Conservation (phyloP, 2,797 vertebrate species). For the Gorsachius magnificus region DNA sequence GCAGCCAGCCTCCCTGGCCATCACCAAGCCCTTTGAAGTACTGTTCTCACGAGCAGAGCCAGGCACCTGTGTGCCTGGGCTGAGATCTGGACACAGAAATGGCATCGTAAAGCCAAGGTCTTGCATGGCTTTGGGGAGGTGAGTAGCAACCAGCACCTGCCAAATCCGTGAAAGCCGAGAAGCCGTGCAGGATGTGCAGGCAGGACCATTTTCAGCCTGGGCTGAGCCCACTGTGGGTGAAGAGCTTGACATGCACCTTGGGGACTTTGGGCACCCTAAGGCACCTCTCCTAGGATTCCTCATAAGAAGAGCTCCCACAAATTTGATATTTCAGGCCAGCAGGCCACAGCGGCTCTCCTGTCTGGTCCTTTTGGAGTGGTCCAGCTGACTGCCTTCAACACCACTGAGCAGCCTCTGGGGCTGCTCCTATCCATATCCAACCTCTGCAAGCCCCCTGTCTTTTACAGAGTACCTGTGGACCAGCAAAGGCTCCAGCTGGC, state of each 20-base stretch:
- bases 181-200: not conserved
- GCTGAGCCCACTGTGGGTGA: not conserved
- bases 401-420: not conserved
- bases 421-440: not conserved
- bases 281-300: not conserved
- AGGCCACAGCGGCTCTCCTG: not conserved
- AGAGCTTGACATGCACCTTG: not conserved
- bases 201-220: not conserved
- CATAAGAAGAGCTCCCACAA: not conserved
- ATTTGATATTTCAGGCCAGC: not conserved
- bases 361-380: not conserved
- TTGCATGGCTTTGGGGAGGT: not conserved
- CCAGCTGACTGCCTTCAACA: not conserved
- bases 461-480: not conserved
- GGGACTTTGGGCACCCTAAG: not conserved
- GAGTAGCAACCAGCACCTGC: not conserved
- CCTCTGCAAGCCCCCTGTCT: fast-evolving
- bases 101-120: not conserved
- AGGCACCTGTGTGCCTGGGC: fast-evolving
- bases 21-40: not conserved
- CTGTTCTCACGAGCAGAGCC: not conserved
- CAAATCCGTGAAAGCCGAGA: fast-evolving
- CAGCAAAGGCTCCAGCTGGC: not conserved
- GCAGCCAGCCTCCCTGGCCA: not conserved
- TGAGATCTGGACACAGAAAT: not conserved